A percentile compares a stretch with the other conserved stretches of the same genome.
Evolutionary conservation across 2,113 vertebrate genomes (phyloP).

Genomic region (Megaptera novaeangliae): DNA sequence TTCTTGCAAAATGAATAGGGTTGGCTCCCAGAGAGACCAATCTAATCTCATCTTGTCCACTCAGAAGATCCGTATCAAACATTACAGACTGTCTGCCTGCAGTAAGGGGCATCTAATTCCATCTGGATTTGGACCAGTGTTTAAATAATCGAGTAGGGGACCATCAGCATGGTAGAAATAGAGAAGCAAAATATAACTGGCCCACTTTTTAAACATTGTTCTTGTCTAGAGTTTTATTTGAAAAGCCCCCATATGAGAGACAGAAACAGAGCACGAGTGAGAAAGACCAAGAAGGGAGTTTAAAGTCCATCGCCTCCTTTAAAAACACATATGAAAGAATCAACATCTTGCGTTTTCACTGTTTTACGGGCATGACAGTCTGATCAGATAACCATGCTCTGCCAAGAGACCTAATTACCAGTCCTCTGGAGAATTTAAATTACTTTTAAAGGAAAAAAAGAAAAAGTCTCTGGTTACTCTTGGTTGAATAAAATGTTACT

Average conservation of each 20-base stretch:
- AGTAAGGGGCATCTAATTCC: slow-evolving; percentile 45
- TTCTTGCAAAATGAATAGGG: slow-evolving; percentile 60
- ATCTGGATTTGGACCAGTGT: slow-evolving; percentile 47
- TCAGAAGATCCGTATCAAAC: slow-evolving; percentile 62
- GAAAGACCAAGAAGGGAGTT: not conserved
- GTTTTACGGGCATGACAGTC: slow-evolving; percentile 1
- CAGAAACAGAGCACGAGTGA: not conserved
- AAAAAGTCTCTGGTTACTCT: slow-evolving; percentile 27
- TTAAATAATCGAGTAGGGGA: slow-evolving; percentile 31
- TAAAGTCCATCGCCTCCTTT: not conserved
- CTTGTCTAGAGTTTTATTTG: slow-evolving; percentile 21
- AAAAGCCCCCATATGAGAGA: not conserved
- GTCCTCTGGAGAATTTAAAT: slow-evolving; percentile 38
- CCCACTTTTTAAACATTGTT: slow-evolving; percentile 34
- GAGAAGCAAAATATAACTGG: slow-evolving; percentile 1
- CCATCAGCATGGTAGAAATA: slow-evolving; percentile 5
- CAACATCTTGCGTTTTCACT: not conserved
- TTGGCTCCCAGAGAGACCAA: slow-evolving; percentile 65
- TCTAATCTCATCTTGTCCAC: slow-evolving; percentile 68
- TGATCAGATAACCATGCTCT: slow-evolving; percentile 35
- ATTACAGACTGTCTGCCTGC: slow-evolving; percentile 55
- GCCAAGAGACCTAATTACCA: slow-evolving; percentile 37
- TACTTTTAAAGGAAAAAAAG: not conserved
- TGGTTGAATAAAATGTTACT: slow-evolving; percentile 34
- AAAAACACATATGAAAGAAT: not conserved